Evolutionary conservation across 2,797 vertebrate genomes (phyloP), one percentile per base, ranked within the genome.

Genomic region (Sebastes minor): DNA sequence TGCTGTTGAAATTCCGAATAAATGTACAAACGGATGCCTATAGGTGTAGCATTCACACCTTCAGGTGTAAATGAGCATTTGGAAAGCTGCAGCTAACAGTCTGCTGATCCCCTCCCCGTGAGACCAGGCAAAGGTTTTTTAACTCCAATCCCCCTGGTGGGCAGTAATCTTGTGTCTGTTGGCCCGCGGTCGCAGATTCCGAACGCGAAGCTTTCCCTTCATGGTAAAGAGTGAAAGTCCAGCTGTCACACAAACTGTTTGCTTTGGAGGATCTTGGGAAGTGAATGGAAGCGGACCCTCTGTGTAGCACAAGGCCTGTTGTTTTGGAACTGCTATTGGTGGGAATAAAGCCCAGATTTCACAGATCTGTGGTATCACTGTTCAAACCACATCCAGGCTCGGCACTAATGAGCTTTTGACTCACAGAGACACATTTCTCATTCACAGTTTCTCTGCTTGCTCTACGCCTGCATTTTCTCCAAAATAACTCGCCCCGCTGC

Each of bases 201-300:
- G 84, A 82, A 75, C 60, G 33, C 16, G 42, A 80, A 85, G 61
- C 78, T 68, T 74, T 72, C 76, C 35, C 64, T 84, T 86, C 69
- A 60, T 79, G 73, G 71, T 82, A 32, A 74, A 81, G 82, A 93
- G 83, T 78, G 89, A 89, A 89, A 87, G 86, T 91, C 91, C 94
- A 94, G 91, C 94, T 95, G 93, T 92, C 82, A 60, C 79, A 84
- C 83, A 85, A 87, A 89, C 84, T 87, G 88, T 93, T 92, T 90
- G 80, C 60, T 88, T 90, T 89, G 86, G 88, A 90, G 78, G 79
- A 82, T 84, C 62, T 84, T 57, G 71, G 71, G 74, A 85, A 64
- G 42, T 38, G 84, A 91, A 86, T 76, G 33, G 78, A 87, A 71
- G 80, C 86, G 42, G 85, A 65, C 70, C 77, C 86, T 71, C 64